phyloP scores from a whole-genome alignment of 2,888 invertebrate genomes.

The Alviniconcha strummeri region DNA sequence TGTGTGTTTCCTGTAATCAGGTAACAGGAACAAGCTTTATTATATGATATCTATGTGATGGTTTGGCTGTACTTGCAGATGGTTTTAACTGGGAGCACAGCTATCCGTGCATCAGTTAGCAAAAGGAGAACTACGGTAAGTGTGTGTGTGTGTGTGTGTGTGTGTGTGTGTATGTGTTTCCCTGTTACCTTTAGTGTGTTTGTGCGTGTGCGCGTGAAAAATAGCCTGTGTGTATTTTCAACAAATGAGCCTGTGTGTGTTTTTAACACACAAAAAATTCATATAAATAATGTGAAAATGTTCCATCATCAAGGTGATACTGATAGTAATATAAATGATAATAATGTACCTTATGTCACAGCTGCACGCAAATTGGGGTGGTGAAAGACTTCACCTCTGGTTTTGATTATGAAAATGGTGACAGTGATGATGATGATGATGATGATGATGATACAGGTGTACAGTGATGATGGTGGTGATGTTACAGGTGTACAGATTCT shows the following conservation, averaged over 20 bases:
- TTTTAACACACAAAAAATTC: background rate
- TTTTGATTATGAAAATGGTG: background rate
- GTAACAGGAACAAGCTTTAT: too few relatives aligned
- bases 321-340: background rate
- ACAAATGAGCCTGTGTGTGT: background rate
- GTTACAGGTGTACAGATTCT: constrained; percentile 51
- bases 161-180: background rate
- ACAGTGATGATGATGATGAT: background rate
- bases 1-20: too few relatives aligned
- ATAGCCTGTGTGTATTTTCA: background rate
- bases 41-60: too few relatives aligned
- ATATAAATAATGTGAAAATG: too few relatives aligned
- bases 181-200: background rate
- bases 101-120: constrained; percentile 54
- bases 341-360: background rate
- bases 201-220: background rate
- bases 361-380: too few relatives aligned
- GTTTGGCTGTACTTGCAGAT: constrained; percentile 44
- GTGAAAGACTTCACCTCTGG: too few relatives aligned
- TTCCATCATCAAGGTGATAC: background rate
- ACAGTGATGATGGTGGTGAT: background rate
- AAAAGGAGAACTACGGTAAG: constrained; percentile 55
- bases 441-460: background rate
- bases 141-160: constrained; percentile 5
- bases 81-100: constrained; percentile 58